Percentiles rank a stretch among this genome's conserved stretches.
phyloP scores from a whole-genome alignment of 2,797 vertebrate genomes.

The Premnoplex brunnescens region DNA sequence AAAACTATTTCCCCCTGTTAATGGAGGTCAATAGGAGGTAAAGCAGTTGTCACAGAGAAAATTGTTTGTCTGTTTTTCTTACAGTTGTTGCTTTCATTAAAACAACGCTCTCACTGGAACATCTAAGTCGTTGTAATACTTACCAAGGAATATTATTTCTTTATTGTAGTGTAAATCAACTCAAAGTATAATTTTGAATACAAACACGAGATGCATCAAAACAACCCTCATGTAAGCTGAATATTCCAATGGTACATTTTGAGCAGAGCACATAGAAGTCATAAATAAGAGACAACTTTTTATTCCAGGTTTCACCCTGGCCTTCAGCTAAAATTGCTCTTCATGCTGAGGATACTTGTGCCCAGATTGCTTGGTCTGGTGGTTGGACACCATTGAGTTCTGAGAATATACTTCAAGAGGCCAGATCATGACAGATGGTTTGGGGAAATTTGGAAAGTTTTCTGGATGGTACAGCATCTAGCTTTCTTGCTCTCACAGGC shows the following conservation, averaged over 20 bases:
- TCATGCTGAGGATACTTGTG: fast-evolving
- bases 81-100: neutral
- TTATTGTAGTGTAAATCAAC: neutral
- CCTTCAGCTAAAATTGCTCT: neutral
- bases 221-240: fast-evolving
- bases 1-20: neutral
- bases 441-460: neutral
- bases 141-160: neutral
- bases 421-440: neutral
- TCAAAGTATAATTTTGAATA: neutral
- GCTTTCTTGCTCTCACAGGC: neutral
- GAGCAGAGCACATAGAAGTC: fast-evolving
- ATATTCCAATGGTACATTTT: neutral
- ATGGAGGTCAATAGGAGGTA: neutral
- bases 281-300: neutral
- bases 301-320: neutral
- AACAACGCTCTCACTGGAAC: neutral
- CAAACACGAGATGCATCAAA: neutral
- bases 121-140: neutral
- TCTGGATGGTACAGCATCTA: neutral
- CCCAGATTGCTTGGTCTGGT: neutral
- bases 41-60: neutral
- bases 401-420: neutral
- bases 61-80: neutral
- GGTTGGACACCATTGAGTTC: neutral